Base-by-base conservation (phyloP, 2,113 vertebrate genomes). In the Periophthalmodon schlosseri region DNA sequence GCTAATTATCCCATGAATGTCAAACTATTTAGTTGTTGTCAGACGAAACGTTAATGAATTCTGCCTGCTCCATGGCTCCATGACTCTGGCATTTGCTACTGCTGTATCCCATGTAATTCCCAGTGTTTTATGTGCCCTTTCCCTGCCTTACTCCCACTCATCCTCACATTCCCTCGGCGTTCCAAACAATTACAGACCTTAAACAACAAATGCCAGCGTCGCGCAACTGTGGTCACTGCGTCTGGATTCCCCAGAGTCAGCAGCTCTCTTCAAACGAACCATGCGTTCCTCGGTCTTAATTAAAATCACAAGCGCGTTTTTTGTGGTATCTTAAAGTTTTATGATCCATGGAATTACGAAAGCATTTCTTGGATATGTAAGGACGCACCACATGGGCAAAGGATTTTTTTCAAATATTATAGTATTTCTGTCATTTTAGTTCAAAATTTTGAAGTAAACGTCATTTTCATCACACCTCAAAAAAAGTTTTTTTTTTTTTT, bases 261-360 rank as follows among this genome's bases (percentile, higher is more conserved):
- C 80, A 83, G 60, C 73, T 77, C 65, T 75, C 70, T 57, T 5
- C 36, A 78, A 63, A 73, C 47, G 60, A 83, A 76, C 68, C 68
- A 76, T 12, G 36, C 28, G 54, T 69, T 69, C 24, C 15, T 46
- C 34, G 66, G 50, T 77, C 76, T 78, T 87, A 87, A 91, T 89
- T 83, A 91, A 87, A 63, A 83, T 84, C 78, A 50, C 75, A 78
- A 69, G 72, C 68, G 28, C 57, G 44, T 75, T 84, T 87, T 85
- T 61, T 74, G 47, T 49, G 79, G 81, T 69, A 66, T 78, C 67
- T 83, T 77, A 70, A 63, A 82, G 70, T 85, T 88, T 89, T 88
- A 87, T 44, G 86, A 80, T 67, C 72, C 83, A 14, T 20, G 82
- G 23, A 34, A 81, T 88, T 77, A 81, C 74, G 78, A 64, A n/a